Evolutionary conservation across 2,888 invertebrate genomes (phyloP).

Genomic region (Anorthoa munda): DNA sequence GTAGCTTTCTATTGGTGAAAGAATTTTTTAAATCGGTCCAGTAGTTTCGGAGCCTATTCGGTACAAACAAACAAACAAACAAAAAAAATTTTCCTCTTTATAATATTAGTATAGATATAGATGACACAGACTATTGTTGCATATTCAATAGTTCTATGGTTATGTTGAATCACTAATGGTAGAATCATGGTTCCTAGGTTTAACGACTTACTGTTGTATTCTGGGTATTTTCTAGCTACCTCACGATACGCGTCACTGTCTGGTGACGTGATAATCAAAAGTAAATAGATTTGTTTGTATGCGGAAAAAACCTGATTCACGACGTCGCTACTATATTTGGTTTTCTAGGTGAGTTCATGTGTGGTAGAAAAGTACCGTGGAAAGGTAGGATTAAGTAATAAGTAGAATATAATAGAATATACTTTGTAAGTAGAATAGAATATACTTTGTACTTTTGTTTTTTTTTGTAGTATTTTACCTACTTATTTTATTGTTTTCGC

Average conservation of each 20-base stretch:
- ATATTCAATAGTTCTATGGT: conserved; percentile 32
- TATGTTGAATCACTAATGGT: conserved; percentile 47
- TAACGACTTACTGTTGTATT: conserved; percentile 36
- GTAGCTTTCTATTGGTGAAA: too few species aligned
- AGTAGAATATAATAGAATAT: too few species aligned
- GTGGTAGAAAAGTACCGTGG: not conserved
- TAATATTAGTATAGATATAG: too few species aligned
- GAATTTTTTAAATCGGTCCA: too few species aligned
- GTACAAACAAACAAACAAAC: too few species aligned
- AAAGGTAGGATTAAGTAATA: too few species aligned
- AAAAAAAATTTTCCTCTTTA: too few species aligned
- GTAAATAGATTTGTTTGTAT: conserved; percentile 23
- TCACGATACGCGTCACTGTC: conserved; percentile 22
- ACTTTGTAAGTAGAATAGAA: too few species aligned
- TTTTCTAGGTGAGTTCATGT: not conserved
- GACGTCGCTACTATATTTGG: not conserved
- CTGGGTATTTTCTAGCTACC: conserved; percentile 38
- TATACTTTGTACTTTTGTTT: too few species aligned
- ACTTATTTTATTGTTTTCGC: not conserved
- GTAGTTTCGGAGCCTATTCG: too few species aligned
- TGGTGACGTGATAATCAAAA: conserved; percentile 25
- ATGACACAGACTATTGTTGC: conserved; percentile 57
- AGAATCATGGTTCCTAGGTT: conserved; percentile 46
- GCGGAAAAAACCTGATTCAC: conserved; percentile 16
- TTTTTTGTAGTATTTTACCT: too few species aligned